Conservation (phyloP, 2,888 invertebrate genomes). For the Synergus japonicus region DNA sequence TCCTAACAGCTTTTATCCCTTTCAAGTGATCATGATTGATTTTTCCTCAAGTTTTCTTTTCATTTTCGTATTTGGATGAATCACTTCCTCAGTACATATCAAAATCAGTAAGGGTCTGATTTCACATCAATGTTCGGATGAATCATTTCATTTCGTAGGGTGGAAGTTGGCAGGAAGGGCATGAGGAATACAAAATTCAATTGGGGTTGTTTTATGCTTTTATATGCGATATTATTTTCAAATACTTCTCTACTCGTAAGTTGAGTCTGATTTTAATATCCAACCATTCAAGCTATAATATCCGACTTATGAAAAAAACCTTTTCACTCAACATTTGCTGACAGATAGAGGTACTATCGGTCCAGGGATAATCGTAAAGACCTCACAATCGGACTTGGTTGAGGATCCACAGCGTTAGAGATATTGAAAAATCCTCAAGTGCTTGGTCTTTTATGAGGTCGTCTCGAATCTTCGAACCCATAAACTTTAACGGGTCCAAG, state of each 20-base stretch:
- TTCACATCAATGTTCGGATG: not conserved
- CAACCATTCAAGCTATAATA: not conserved
- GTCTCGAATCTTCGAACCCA: constrained; percentile 24
- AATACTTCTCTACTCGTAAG: no score
- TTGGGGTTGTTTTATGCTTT: no score
- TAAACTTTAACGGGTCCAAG: constrained; percentile 36
- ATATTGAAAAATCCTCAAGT: constrained; percentile 37
- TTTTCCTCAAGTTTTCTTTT: constrained; percentile 20
- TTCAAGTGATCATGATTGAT: constrained; percentile 36
- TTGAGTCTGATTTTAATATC: no score
- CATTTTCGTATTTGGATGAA: constrained; percentile 8
- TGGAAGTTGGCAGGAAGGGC: not conserved
- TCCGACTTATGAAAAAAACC: not conserved
- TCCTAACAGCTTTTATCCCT: constrained; percentile 6
- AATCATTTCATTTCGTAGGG: constrained; percentile 11
- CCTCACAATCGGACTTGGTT: constrained; percentile 5
- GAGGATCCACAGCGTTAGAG: constrained; percentile 3
- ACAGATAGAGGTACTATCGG: not conserved
- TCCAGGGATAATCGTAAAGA: constrained; percentile 23
- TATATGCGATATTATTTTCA: no score
- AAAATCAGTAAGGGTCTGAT: constrained; percentile 1
- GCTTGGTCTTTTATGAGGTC: constrained; percentile 36
- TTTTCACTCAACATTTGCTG: not conserved
- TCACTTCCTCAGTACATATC: constrained; percentile 1
- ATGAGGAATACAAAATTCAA: not conserved